Conservation (phyloP, 2,888 invertebrate genomes). For the Sminthurides aquaticus region DNA sequence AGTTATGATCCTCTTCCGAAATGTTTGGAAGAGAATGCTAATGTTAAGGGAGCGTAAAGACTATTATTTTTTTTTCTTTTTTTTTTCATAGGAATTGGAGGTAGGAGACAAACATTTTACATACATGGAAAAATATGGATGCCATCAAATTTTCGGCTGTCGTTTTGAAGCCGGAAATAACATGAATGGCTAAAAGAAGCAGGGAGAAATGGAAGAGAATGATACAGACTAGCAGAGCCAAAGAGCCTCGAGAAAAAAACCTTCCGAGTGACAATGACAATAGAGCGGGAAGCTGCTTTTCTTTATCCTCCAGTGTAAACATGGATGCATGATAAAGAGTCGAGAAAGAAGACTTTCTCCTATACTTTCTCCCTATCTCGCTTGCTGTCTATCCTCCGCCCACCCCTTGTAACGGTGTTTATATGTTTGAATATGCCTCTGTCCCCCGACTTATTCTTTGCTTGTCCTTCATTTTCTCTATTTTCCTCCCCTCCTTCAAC, state of each 20-base stretch:
- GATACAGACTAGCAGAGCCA: too few species aligned
- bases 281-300: background rate
- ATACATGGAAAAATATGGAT: conserved; percentile 3
- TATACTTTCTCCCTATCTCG: background rate
- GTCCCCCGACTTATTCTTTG: too few species aligned
- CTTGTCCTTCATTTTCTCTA: too few species aligned
- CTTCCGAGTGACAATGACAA: background rate
- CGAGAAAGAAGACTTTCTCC: background rate
- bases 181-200: background rate
- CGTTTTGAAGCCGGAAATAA: background rate
- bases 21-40: background rate
- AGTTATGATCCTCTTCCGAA: background rate
- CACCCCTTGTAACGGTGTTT: too few species aligned
- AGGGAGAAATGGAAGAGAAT: background rate
- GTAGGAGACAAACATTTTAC: background rate
- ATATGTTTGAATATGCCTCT: too few species aligned
- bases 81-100: background rate
- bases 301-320: background rate
- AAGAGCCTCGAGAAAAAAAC: background rate
- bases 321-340: background rate
- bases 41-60: background rate
- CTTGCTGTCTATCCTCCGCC: too few species aligned
- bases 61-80: too few species aligned
- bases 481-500: too few species aligned
- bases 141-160: conserved; percentile 4